Conservation (phyloP, 2,888 invertebrate genomes). For the Agriopis aurantiaria region DNA sequence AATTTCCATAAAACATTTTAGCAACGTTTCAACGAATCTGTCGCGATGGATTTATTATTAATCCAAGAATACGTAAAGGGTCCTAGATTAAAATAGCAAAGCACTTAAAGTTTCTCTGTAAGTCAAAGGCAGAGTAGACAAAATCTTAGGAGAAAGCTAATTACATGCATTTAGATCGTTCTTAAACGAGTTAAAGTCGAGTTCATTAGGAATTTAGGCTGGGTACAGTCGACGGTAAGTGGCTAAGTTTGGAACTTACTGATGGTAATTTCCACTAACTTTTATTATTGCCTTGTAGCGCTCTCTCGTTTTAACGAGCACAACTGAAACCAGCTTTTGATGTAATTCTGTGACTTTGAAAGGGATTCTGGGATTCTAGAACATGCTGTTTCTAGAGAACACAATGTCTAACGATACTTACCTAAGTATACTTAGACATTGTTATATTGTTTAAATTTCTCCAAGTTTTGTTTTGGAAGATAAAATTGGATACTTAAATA, state of each 20-base stretch:
- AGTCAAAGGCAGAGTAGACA: constrained; percentile 28
- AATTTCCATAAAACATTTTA: background rate
- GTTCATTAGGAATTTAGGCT: constrained; percentile 52
- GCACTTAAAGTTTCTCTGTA: constrained; percentile 21
- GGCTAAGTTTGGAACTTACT: constrained; percentile 52
- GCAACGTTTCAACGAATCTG: background rate
- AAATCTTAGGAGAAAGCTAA: constrained; percentile 37
- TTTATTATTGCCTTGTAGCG: constrained; percentile 49
- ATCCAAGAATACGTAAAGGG: background rate
- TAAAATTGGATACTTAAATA: background rate
- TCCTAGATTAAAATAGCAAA: constrained; percentile 11
- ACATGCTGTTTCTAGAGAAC: constrained; percentile 4
- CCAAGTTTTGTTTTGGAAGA: background rate
- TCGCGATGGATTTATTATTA: background rate
- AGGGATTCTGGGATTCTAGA: constrained; percentile 20
- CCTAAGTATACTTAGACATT: too few species aligned
- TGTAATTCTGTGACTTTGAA: constrained; percentile 30
- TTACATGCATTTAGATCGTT: constrained; percentile 45
- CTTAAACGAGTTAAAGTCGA: constrained; percentile 43
- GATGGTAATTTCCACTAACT: constrained; percentile 53
- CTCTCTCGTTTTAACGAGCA: constrained; percentile 31
- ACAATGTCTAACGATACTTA: background rate
- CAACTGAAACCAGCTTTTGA: constrained; percentile 28
- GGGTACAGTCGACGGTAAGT: constrained; percentile 43
- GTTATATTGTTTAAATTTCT: too few species aligned